Evolutionary conservation across 2,797 vertebrate species (phyloP).

Genomic region (Ctenosaura bakeri): DNA sequence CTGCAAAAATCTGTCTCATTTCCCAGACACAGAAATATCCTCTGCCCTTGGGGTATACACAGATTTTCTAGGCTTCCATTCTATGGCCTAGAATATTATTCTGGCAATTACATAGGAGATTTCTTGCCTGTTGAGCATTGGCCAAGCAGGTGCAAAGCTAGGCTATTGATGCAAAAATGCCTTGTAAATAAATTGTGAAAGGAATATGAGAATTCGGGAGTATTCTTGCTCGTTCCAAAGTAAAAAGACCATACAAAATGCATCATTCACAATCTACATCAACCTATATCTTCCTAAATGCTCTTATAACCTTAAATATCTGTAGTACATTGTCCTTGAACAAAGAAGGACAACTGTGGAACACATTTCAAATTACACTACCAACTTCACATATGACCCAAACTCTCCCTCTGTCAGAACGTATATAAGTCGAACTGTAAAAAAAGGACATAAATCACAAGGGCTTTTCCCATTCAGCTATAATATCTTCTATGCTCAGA

Average conservation of each 20-base stretch:
- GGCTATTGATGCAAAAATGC: not conserved
- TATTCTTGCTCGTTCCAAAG: not conserved
- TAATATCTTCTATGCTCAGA: conserved; percentile 32
- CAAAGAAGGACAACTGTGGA: not conserved
- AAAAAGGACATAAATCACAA: conserved; percentile 25
- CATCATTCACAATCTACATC: not conserved
- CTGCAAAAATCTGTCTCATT: too few species aligned
- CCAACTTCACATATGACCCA: not conserved
- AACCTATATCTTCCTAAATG: not conserved
- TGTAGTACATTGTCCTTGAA: not conserved
- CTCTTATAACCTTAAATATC: not conserved
- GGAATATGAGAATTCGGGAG: not conserved
- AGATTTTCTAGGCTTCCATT: too few species aligned
- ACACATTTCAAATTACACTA: conserved; percentile 48
- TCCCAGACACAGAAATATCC: too few species aligned
- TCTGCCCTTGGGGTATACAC: too few species aligned
- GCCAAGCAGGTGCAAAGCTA: not conserved
- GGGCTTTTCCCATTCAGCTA: conserved; percentile 7
- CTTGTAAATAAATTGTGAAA: not conserved
- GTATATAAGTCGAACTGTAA: fast-evolving
- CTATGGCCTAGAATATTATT: too few species aligned
- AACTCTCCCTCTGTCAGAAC: conserved; percentile 23
- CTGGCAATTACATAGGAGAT: not conserved
- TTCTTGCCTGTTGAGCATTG: not conserved
- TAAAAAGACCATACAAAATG: not conserved